Percentiles rank a stretch among this genome's conserved stretches.
phyloP scores from a whole-genome alignment of 1,140 invertebrate species.

The Diachasma alloeum region DNA sequence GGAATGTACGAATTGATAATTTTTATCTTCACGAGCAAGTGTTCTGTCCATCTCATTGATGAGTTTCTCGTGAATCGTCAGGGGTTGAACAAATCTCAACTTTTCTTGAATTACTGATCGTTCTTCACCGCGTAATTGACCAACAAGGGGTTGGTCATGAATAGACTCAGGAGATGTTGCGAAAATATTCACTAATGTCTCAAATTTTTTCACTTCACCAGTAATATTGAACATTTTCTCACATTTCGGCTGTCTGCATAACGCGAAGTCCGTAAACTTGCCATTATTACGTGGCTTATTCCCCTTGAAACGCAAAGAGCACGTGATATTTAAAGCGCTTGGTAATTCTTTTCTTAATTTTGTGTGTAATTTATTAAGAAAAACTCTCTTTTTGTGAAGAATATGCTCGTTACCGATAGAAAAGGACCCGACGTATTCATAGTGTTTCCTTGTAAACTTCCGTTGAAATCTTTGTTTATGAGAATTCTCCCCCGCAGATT shows the following conservation, averaged over 20 bases:
- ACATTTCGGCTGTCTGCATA: conserved; percentile 19
- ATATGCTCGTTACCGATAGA: neutral
- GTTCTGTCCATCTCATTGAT: conserved; percentile 8
- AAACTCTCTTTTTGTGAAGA: neutral
- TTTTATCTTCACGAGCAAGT: neutral
- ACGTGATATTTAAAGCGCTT: neutral
- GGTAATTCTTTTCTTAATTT: neutral
- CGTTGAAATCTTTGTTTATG: neutral
- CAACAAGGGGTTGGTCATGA: neutral
- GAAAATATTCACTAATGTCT: neutral
- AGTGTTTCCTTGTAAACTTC: neutral
- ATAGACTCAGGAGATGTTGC: neutral
- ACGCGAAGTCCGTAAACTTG: conserved; percentile 15
- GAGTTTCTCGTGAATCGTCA: neutral
- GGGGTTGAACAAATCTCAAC: neutral
- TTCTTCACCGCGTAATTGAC: conserved; percentile 13
- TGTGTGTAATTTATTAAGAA: neutral
- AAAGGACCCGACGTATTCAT: neutral
- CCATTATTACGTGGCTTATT: neutral
- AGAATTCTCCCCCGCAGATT: neutral
- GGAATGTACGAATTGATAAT: neutral
- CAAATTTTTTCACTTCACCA: neutral
- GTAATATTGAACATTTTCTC: neutral
- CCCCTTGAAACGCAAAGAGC: neutral
- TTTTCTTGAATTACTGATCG: neutral